A percentile compares a stretch with the other conserved stretches of the same genome.
These are phyloP conservation scores for Sandelia bainsii DNA, from an alignment of 2,797 vertebrate species.

Conservation along the genomic window DNA sequence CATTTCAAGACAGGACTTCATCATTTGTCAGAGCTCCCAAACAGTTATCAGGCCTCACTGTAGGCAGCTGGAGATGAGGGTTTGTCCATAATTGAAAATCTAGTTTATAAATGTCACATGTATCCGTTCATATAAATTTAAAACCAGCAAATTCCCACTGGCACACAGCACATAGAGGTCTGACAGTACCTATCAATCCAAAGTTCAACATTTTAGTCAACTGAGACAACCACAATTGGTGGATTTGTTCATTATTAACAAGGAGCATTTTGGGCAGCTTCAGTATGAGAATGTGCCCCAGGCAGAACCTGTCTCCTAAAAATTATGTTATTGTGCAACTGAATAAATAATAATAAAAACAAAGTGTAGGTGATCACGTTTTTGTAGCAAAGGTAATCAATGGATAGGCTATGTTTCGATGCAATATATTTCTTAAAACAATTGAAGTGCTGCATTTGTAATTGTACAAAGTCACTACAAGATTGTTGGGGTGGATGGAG, in stretches of 20 bases:
- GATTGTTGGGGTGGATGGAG: too few relatives aligned
- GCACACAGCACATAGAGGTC: slow-evolving; percentile 43
- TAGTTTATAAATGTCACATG: slow-evolving; percentile 76
- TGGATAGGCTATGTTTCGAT: too few relatives aligned
- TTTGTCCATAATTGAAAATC: slow-evolving; percentile 76
- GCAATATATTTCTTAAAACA: too few relatives aligned
- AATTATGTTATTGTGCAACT: too few relatives aligned
- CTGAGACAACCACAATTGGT: slow-evolving; percentile 47
- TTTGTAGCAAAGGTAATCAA: too few relatives aligned
- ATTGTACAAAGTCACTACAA: too few relatives aligned
- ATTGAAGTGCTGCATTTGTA: too few relatives aligned
- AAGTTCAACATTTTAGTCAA: slow-evolving; percentile 69
- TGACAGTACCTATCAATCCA: slow-evolving; percentile 71
- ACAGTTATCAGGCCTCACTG: slow-evolving; percentile 71
- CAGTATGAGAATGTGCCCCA: slow-evolving; percentile 19
- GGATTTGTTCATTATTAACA: slow-evolving; percentile 68
- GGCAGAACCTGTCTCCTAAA: too few relatives aligned
- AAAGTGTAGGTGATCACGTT: too few relatives aligned
- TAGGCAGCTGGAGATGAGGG: slow-evolving; percentile 58
- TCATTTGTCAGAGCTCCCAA: slow-evolving; percentile 74
- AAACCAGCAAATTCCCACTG: slow-evolving; percentile 62
- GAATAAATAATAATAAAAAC: too few relatives aligned
- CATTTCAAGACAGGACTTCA: slow-evolving; percentile 69
- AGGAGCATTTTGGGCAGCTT: slow-evolving; percentile 49
- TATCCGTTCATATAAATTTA: slow-evolving; percentile 73